Conservation (phyloP, 2,888 invertebrate genomes). For the Labia minor region DNA sequence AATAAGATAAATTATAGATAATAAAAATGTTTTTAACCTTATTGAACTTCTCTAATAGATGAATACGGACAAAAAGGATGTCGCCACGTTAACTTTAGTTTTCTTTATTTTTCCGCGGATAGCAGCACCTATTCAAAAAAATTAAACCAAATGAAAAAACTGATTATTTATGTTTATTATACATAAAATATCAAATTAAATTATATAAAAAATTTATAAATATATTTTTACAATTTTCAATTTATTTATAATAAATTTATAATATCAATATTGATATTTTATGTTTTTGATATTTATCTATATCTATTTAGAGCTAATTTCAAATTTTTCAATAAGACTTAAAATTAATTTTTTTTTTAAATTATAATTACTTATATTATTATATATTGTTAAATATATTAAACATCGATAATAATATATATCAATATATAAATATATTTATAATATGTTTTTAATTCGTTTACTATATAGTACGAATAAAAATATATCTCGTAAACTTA, state of each 20-base stretch:
- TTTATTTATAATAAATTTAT: neutral
- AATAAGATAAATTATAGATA: neutral
- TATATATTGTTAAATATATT: neutral
- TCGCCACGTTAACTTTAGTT: neutral
- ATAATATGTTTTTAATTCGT: neutral
- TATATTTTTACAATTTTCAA: too few species aligned
- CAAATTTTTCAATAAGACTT: too few species aligned
- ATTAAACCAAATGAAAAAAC: too few species aligned
- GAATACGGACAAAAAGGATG: neutral
- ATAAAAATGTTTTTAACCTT: neutral
- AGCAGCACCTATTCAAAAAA: neutral
- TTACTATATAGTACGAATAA: neutral
- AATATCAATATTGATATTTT: neutral
- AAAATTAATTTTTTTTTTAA: too few species aligned
- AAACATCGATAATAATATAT: neutral
- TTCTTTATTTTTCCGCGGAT: neutral
- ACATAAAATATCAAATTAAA: neutral
- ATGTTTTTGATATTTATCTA: too few species aligned
- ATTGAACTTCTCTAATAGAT: neutral
- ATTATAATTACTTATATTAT: too few species aligned
- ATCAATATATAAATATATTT: neutral
- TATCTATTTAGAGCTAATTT: too few species aligned
- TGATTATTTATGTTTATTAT: neutral
- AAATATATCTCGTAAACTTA: neutral
- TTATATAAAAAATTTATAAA: too few species aligned